Evolutionary conservation across 2,888 invertebrate species (phyloP), one percentile per base, ranked within the genome.

Genomic region (Stegophylla sp.): DNA sequence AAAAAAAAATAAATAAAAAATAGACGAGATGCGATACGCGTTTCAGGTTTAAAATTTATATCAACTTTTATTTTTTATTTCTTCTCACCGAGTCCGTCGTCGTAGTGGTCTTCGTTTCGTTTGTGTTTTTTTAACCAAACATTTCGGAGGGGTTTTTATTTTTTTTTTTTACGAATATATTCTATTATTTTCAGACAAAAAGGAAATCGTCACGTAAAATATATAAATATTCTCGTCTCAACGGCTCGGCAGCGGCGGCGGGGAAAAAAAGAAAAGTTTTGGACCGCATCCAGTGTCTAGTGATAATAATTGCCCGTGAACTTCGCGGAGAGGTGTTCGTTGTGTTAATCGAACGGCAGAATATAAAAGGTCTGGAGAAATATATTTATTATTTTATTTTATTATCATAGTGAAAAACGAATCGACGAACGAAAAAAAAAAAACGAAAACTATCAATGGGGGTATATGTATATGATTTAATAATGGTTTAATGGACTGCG

Each of bases 401-500:
- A 61, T 34, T 48, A 23, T 59, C 17, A n/a, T n/a, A 17, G 26
- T 45, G 59, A 61, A 71, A 79, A 71, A 41, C 20, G 61, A 71
- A n/a, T 69, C 5, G 59, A 77, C 28, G n/a, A n/a, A n/a, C n/a
- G n/a, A n/a, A 43, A 77, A 69, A 79, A 64, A 41, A 63, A 69
- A 79, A 69, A 34, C 17, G 63, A 45, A 69, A 41, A 34, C 41
- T 41, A 48, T 43, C 28, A 51, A 79, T 51, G n/a, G n/a, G n/a
- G n/a, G n/a, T n/a, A n/a, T n/a, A n/a, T n/a, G n/a, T n/a, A 53
- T 45, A 61, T 51, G 51, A 63, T 79, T 77, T 71, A 79, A 48
- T 51, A 71, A n/a, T n/a, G n/a, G 71, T 79, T 79, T 23, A 79
- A 79, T 79, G 71, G 79, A 71, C 79, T 63, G 79, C 61, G 63